Percentiles rank a stretch among this genome's conserved stretches.
Conservation (phyloP, 2,113 vertebrate genomes). For the Passer montanus region DNA sequence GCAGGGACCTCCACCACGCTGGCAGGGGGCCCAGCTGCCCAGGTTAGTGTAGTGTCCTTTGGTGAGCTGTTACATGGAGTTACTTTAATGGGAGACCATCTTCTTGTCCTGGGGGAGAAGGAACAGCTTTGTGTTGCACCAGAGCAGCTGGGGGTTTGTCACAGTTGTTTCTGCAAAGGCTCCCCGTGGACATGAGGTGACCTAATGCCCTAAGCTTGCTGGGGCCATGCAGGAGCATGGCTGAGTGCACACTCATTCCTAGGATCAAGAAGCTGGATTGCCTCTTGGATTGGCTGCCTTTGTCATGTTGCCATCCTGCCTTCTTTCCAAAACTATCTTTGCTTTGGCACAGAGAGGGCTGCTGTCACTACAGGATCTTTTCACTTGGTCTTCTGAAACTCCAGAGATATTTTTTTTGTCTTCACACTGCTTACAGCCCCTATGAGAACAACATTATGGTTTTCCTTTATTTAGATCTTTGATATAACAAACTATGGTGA, state of each 20-base stretch:
- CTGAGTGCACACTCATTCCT: background rate
- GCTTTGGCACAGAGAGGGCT: background rate
- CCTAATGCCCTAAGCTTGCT: background rate
- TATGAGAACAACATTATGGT: background rate
- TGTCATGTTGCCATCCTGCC: background rate
- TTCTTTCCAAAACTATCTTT: conserved; percentile 9
- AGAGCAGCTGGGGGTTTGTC: background rate
- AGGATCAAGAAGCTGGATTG: background rate
- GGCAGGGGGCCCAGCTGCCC: background rate
- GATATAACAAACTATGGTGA: conserved; percentile 21
- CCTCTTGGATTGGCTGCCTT: background rate
- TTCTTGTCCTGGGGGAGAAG: background rate
- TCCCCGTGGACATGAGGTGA: background rate
- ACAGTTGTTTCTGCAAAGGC: background rate
- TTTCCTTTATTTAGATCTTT: conserved; percentile 56
- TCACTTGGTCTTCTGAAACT: background rate
- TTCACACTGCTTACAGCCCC: background rate
- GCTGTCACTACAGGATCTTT: background rate
- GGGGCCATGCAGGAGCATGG: fast-evolving
- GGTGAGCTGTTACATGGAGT: background rate
- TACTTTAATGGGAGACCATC: background rate
- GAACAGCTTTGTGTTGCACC: background rate
- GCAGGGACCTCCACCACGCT: fast-evolving
- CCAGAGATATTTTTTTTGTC: background rate
- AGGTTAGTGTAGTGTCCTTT: background rate